Evolutionary conservation across 2,113 vertebrate species (phyloP).

Genomic region (Syngnathus scovelli): DNA sequence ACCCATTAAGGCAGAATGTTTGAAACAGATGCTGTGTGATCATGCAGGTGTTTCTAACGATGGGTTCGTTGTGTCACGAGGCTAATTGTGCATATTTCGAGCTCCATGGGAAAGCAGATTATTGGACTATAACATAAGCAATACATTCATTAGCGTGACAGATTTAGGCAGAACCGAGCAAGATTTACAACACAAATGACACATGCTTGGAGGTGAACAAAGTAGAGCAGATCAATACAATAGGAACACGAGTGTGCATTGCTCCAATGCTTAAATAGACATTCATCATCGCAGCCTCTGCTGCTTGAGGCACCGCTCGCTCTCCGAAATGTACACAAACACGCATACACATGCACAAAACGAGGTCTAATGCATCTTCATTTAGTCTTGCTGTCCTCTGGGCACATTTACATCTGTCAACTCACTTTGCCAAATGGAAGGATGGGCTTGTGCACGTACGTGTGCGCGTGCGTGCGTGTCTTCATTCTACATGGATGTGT

Average conservation of each 20-base stretch:
- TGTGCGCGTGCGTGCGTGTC: slow-evolving; percentile 16
- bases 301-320: slow-evolving; percentile 16
- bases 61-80: neutral
- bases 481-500: slow-evolving; percentile 27
- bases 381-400: slow-evolving; percentile 64
- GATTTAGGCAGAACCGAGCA: neutral
- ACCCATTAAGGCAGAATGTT: neutral
- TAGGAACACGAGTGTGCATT: slow-evolving; percentile 26
- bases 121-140: neutral
- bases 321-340: neutral
- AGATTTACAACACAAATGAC: slow-evolving; percentile 1
- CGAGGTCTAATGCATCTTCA: slow-evolving; percentile 64
- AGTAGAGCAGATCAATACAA: slow-evolving; percentile 9
- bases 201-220: slow-evolving; percentile 3
- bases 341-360: slow-evolving; percentile 11
- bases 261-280: slow-evolving; percentile 36
- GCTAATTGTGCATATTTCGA: neutral
- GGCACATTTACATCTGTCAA: slow-evolving; percentile 71
- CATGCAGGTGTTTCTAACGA: neutral
- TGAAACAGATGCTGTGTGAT: neutral
- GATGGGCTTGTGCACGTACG: slow-evolving; percentile 30
- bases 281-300: slow-evolving; percentile 46
- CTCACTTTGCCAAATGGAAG: slow-evolving; percentile 58
- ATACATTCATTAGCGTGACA: slow-evolving; percentile 7
- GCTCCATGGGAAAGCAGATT: neutral